phyloP scores from a whole-genome alignment of 2,797 vertebrate genomes.

The Catamblyrhynchus diadema region DNA sequence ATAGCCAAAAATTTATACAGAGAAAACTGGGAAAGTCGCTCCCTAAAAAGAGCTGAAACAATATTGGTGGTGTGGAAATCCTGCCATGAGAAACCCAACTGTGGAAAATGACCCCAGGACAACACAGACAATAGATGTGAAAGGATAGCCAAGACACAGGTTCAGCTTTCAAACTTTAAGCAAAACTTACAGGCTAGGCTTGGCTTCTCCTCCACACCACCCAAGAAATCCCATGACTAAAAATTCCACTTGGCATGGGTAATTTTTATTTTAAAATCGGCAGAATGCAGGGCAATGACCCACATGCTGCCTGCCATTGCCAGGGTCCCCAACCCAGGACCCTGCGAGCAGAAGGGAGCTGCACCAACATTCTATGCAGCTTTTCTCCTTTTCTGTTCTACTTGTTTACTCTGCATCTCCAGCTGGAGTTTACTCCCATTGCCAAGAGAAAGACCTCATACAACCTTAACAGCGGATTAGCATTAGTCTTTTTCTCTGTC shows the following conservation, averaged over 20 bases:
- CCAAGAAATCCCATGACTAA: slow-evolving; percentile 40
- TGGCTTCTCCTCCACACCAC: slow-evolving; percentile 5
- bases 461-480: slow-evolving; percentile 6
- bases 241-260: not conserved
- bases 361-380: not conserved
- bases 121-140: slow-evolving; percentile 42
- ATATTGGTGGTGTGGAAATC: not conserved
- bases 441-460: slow-evolving; percentile 20
- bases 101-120: slow-evolving; percentile 30
- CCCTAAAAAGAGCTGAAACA: slow-evolving; percentile 9
- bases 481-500: slow-evolving; percentile 34
- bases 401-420: not conserved
- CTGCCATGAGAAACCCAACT: not conserved
- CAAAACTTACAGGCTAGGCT: slow-evolving; percentile 42
- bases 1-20: not conserved
- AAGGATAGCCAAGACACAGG: not conserved
- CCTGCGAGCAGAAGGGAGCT: not conserved
- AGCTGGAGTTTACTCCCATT: not conserved
- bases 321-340: not conserved
- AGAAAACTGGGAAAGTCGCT: not conserved
- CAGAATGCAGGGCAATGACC: slow-evolving; percentile 38
- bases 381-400: not conserved
- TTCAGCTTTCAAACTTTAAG: slow-evolving; percentile 27
- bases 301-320: not conserved
- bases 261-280: slow-evolving; percentile 18